Evolutionary conservation across 53 echinoderm and acorn worm genomes (phyloP).

Genomic region (Astropecten irregularis): DNA sequence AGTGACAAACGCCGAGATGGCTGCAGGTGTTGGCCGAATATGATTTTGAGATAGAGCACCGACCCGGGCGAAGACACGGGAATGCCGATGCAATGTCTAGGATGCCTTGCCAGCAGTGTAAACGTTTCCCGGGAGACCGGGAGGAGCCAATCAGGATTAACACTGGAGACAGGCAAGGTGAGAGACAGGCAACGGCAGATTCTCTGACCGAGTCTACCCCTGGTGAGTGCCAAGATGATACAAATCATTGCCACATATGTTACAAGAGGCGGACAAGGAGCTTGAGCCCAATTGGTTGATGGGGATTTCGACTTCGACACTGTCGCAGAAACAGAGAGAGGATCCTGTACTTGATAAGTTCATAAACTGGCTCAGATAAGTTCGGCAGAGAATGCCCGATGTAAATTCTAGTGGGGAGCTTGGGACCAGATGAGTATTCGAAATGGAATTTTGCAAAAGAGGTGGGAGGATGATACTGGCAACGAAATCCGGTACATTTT

Average conservation of each 20-base stretch:
- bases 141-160: no score
- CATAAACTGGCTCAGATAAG: no score
- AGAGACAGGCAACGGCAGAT: no score
- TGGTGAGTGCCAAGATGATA: no score
- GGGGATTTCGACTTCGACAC: neutral
- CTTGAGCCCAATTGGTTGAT: conserved; percentile 1
- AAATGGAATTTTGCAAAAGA: conserved; percentile 17
- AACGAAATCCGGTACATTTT: conserved; percentile 1
- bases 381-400: neutral
- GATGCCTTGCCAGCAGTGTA: conserved; percentile 22
- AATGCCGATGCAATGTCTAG: conserved; percentile 45
- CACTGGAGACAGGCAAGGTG: no score
- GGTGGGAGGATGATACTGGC: conserved; percentile 35
- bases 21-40: conserved; percentile 29
- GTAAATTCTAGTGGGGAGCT: conserved; percentile 20
- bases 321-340: neutral
- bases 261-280: no score
- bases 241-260: no score
- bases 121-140: no score
- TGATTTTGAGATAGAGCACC: conserved; percentile 23
- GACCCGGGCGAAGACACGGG: no score
- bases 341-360: neutral
- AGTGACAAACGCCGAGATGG: conserved; percentile 54
- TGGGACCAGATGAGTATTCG: conserved; percentile 42
- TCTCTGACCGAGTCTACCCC: no score